phyloP scores from a whole-genome alignment of 2,797 vertebrate species.

The Clarias platycephalus region DNA sequence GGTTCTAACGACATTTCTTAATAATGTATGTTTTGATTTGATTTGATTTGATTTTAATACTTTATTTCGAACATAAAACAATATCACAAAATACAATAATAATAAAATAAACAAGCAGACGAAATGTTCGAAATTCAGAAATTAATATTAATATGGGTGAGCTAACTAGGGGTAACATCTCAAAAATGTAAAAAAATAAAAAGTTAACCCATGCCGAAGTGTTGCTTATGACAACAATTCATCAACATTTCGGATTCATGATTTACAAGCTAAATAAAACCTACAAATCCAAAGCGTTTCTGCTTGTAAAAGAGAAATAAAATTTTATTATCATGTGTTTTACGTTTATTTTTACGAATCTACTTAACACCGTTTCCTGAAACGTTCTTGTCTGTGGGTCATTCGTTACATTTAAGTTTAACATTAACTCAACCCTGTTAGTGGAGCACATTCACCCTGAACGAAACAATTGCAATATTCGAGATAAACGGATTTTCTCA shows the following conservation, averaged over 20 bases:
- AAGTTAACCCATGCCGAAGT: neutral
- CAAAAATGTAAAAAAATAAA: neutral
- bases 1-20: neutral
- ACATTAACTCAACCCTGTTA: slow-evolving; percentile 11
- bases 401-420: neutral
- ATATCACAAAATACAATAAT: too few species aligned
- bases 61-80: too few species aligned
- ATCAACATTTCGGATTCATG: neutral
- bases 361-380: neutral
- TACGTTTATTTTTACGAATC: neutral
- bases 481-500: neutral
- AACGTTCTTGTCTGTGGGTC: neutral
- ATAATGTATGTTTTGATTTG: neutral
- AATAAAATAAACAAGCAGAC: too few species aligned
- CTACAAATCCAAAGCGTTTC: neutral
- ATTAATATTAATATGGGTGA: neutral
- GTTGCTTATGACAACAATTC: neutral
- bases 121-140: neutral
- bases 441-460: neutral
- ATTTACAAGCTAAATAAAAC: neutral
- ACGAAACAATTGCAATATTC: neutral
- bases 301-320: neutral
- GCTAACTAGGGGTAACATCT: too few species aligned
- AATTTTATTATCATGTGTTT: neutral
- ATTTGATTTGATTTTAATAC: too few species aligned